These are phyloP conservation scores for Orchesella cincta DNA, from an alignment of 1,140 invertebrate species.

Conservation along the genomic window DNA sequence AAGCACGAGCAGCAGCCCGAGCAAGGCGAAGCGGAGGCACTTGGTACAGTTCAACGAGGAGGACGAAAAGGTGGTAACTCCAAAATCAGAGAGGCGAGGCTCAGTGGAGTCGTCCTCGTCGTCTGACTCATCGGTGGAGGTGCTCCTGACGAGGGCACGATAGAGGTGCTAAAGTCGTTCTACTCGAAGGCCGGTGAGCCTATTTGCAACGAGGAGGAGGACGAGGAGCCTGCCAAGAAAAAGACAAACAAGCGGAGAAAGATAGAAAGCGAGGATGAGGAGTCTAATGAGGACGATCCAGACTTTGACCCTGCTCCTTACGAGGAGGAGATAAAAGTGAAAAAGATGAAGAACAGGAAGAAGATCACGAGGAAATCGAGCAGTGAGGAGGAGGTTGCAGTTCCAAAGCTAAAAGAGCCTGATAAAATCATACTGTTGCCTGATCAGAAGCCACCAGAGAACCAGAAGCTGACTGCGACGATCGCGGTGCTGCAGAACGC, in stretches of 20 bases:
- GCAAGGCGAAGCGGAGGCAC: conserved; percentile 3
- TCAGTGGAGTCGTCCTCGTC: neutral
- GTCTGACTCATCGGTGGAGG: conserved; percentile 31
- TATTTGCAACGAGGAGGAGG: conserved; percentile 14
- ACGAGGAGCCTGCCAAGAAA: neutral
- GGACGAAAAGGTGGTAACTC: neutral
- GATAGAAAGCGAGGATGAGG: neutral
- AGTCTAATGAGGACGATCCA: neutral
- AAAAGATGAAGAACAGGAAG: neutral
- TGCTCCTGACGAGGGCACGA: conserved; percentile 67
- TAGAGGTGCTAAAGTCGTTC: conserved; percentile 76
- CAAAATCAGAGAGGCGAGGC: neutral
- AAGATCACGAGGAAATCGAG: conserved; percentile 1
- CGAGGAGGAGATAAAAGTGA: neutral
- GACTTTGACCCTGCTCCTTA: conserved; percentile 5
- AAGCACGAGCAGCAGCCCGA: neutral
- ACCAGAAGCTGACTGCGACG: neutral
- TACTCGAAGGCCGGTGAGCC: conserved; percentile 76
- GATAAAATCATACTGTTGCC: neutral
- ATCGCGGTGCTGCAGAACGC: conserved; percentile 15
- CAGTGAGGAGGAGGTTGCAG: neutral
- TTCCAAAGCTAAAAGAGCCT: neutral
- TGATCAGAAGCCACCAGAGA: neutral
- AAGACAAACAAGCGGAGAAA: neutral
- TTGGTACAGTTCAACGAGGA: neutral